Percentiles rank a stretch among this genome's conserved stretches.
phyloP scores from a whole-genome alignment of 2,797 vertebrate genomes.

The Brachymystax lenok region DNA sequence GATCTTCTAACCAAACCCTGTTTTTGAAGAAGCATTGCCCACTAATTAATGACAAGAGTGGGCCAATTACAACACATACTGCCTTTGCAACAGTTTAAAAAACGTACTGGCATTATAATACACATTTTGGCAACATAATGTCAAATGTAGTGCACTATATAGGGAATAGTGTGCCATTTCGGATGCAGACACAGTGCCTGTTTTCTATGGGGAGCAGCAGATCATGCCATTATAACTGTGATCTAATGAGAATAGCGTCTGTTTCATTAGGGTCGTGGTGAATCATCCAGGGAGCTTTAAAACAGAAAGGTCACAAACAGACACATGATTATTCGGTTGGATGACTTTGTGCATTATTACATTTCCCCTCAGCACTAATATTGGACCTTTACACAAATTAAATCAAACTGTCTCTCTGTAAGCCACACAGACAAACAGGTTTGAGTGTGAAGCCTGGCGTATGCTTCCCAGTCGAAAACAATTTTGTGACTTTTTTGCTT shows the following conservation, averaged over 20 bases:
- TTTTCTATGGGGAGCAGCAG: not conserved
- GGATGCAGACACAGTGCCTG: not conserved
- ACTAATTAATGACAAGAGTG: no score
- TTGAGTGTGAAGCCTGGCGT: no score
- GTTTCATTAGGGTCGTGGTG: conserved; percentile 13
- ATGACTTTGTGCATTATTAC: no score
- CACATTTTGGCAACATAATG: not conserved
- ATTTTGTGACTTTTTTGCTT: no score
- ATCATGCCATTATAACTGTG: not conserved
- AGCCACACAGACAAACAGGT: no score
- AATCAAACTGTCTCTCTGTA: no score
- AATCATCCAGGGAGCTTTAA: conserved; percentile 10
- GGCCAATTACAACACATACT: no score
- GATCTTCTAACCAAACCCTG: not conserved
- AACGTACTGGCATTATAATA: not conserved
- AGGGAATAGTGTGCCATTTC: not conserved
- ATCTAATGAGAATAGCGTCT: not conserved
- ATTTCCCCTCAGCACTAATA: no score
- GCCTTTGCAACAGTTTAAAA: not conserved
- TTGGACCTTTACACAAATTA: no score
- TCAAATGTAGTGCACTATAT: not conserved
- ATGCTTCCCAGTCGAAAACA: no score
- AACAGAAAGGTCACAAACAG: conserved; percentile 7
- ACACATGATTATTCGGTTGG: not conserved
- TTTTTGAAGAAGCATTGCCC: not conserved